phyloP scores from a whole-genome alignment of 2,888 invertebrate genomes.

The Eumerus sabulonum region DNA sequence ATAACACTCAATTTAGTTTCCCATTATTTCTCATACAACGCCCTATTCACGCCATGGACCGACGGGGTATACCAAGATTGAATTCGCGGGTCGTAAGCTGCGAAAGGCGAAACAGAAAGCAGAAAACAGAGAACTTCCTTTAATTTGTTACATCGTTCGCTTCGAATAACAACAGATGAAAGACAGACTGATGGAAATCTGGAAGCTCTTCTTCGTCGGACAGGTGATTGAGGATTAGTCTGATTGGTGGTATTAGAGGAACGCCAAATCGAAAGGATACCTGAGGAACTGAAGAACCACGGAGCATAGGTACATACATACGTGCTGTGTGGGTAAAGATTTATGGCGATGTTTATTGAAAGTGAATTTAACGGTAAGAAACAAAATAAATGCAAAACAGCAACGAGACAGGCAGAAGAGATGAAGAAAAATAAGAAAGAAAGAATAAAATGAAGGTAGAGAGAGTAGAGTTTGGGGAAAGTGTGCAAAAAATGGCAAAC shows the following conservation, averaged over 20 bases:
- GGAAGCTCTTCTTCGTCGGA: constrained; percentile 33
- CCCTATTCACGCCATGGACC: constrained; percentile 18
- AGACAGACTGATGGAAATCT: constrained; percentile 8
- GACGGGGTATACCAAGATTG: not conserved
- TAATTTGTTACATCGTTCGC: constrained; percentile 54
- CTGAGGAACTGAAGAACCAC: not conserved
- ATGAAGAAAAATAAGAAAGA: constrained; percentile 39
- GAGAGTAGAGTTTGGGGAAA: too few species aligned
- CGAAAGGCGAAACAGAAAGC: constrained; percentile 12
- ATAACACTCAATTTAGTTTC: constrained; percentile 65
- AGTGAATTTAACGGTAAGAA: constrained; percentile 64
- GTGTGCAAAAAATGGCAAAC: constrained; percentile 64
- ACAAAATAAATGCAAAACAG: constrained; percentile 22
- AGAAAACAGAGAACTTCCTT: constrained; percentile 48
- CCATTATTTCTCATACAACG: constrained; percentile 48
- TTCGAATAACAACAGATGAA: constrained; percentile 21
- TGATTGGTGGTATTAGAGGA: constrained; percentile 18
- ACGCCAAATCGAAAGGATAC: constrained; percentile 54
- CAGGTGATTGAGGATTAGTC: constrained; percentile 66
- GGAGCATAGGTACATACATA: constrained; percentile 17
- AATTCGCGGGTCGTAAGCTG: constrained; percentile 47
- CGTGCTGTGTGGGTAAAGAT: constrained; percentile 42
- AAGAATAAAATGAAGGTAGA: not conserved
- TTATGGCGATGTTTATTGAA: constrained; percentile 70
- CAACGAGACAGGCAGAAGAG: not conserved